Conservation (phyloP, 2,797 vertebrate species). For the Liasis olivaceus region DNA sequence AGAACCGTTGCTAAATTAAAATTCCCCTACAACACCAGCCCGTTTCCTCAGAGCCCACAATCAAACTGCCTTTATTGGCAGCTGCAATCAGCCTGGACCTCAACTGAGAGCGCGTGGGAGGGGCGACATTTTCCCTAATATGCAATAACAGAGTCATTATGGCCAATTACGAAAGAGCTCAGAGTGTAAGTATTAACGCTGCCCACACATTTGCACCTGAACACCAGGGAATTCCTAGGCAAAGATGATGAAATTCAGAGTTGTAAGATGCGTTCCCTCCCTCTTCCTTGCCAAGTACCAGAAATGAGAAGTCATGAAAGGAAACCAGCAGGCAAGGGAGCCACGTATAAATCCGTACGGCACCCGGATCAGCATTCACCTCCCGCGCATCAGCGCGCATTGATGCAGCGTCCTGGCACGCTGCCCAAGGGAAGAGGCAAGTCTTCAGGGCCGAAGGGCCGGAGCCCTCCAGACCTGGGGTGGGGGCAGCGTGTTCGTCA, state of each 20-base stretch:
- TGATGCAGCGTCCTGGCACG: no score
- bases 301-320: not conserved
- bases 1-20: constrained; percentile 65
- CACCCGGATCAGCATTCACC: not conserved
- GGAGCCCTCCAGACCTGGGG: no score
- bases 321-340: not conserved
- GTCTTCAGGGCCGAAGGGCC: no score
- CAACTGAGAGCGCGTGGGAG: constrained; percentile 37
- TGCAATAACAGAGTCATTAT: constrained; percentile 58
- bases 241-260: not conserved
- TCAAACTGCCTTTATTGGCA: constrained; percentile 42
- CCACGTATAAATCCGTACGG: fast-evolving
- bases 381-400: not conserved
- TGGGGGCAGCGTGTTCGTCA: no score
- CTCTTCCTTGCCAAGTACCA: not conserved
- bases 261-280: constrained; percentile 4
- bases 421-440: no score
- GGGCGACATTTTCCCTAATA: constrained; percentile 34
- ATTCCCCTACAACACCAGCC: constrained; percentile 51
- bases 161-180: constrained; percentile 67
- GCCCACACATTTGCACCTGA: constrained; percentile 54
- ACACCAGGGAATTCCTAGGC: constrained; percentile 51
- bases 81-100: constrained; percentile 59
- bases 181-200: constrained; percentile 56
- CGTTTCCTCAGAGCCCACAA: constrained; percentile 55